These are phyloP conservation scores for Stegodyphus mimosarum DNA, from an alignment of 1,140 invertebrate genomes.

Conservation along the genomic window DNA sequence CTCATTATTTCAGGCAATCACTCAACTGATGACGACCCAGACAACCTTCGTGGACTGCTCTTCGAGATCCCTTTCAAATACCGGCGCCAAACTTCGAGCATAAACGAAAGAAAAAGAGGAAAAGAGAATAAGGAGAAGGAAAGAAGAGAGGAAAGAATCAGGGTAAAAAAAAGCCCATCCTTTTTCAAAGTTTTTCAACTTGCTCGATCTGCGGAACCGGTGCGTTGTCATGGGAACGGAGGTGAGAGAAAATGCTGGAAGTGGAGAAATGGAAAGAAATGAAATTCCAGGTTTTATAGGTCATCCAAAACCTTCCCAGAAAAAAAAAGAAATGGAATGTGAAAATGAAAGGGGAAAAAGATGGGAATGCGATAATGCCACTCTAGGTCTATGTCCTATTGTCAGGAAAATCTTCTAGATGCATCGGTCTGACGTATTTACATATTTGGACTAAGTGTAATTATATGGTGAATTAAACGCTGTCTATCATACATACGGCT, in stretches of 20 bases:
- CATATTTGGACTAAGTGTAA: too few relatives aligned
- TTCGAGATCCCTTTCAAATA: constrained; percentile 38
- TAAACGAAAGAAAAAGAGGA: background rate
- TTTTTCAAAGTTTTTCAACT: background rate
- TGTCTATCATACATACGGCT: too few relatives aligned
- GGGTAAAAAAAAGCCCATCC: background rate
- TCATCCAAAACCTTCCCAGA: constrained; percentile 18
- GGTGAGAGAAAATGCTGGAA: constrained; percentile 25
- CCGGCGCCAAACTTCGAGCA: constrained; percentile 24
- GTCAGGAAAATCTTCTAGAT: too few relatives aligned
- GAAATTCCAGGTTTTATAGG: constrained; percentile 51
- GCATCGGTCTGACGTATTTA: too few relatives aligned
- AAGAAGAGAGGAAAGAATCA: background rate
- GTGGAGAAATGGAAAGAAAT: constrained; percentile 29
- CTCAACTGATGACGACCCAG: constrained; percentile 35
- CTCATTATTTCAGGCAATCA: constrained; percentile 54
- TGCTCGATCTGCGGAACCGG: background rate
- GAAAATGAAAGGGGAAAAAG: background rate
- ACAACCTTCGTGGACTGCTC: constrained; percentile 22
- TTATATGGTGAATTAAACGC: too few relatives aligned
- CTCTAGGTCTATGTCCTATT: background rate
- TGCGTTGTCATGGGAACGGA: constrained; percentile 29
- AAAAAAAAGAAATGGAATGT: background rate
- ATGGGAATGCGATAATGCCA: constrained; percentile 29
- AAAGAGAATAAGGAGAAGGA: background rate